These are phyloP conservation scores for Daubentonia madagascariensis DNA, from an alignment of 2,113 vertebrate species.

Conservation along the genomic window DNA sequence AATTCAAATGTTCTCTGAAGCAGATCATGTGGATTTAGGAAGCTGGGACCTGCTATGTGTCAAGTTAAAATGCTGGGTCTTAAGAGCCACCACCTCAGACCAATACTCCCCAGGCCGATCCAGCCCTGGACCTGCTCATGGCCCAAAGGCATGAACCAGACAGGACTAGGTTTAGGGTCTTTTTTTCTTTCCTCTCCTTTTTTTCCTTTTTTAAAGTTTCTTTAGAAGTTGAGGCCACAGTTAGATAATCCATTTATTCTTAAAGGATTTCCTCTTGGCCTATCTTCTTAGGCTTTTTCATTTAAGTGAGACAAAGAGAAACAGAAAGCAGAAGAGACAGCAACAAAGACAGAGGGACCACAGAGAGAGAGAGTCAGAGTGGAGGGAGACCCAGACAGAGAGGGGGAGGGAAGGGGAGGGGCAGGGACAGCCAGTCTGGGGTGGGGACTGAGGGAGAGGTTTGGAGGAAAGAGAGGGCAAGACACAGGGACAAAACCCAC, in stretches of 20 bases:
- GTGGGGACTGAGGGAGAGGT: not conserved
- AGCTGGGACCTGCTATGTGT: not conserved
- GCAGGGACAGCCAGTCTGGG: not conserved
- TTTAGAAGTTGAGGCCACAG: not conserved
- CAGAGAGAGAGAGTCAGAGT: not conserved
- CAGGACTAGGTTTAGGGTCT: not conserved
- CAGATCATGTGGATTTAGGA: not conserved
- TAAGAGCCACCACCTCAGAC: not conserved
- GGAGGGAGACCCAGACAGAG: not conserved
- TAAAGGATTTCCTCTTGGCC: not conserved
- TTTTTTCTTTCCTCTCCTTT: not conserved
- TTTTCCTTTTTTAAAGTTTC: not conserved
- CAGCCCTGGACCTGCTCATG: accelerated
- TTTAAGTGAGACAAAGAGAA: not conserved
- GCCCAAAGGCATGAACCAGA: not conserved
- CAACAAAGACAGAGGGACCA: not conserved
- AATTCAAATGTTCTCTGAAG: not conserved
- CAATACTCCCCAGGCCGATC: too few relatives aligned
- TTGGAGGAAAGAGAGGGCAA: not conserved
- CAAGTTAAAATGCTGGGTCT: not conserved
- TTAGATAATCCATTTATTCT: not conserved
- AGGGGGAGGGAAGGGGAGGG: not conserved
- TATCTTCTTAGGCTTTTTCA: not conserved
- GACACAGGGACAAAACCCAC: not conserved
- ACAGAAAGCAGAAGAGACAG: not conserved